Percentiles rank a stretch among this genome's conserved stretches.
Conservation (phyloP, 2,797 vertebrate genomes). For the Darevskia nairensis region DNA sequence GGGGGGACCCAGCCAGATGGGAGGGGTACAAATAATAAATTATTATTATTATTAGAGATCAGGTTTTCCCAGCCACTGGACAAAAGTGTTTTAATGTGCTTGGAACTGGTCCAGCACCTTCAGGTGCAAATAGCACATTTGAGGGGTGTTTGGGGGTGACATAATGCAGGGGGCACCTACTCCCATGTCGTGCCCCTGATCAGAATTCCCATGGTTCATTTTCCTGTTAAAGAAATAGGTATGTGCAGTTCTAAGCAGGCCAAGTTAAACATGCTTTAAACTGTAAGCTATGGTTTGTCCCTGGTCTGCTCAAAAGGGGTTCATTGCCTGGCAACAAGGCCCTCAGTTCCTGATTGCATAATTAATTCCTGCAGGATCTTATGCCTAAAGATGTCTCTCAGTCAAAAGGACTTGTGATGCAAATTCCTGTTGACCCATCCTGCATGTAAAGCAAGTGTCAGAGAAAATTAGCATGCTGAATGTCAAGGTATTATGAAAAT, state of each 20-base stretch:
- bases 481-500: slow-evolving; percentile 5
- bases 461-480: slow-evolving; percentile 42
- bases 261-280: not conserved
- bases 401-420: not conserved
- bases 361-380: not conserved
- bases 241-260: not conserved
- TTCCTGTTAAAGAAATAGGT: not conserved
- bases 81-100: not conserved
- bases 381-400: not conserved
- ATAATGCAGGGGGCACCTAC: not conserved
- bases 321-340: not conserved
- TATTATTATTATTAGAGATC: not conserved
- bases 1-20: too few species aligned
- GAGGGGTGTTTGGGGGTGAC: not conserved
- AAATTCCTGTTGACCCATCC: slow-evolving; percentile 9
- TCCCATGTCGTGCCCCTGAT: not conserved
- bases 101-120: not conserved
- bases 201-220: not conserved
- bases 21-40: too few species aligned
- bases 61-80: not conserved
- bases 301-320: not conserved
- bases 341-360: not conserved
- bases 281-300: not conserved
- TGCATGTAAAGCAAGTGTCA: slow-evolving; percentile 28
- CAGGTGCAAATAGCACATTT: not conserved